Percentiles rank a stretch among this genome's conserved stretches.
phyloP scores from a whole-genome alignment of 2,797 vertebrate species.

The Falco biarmicus region DNA sequence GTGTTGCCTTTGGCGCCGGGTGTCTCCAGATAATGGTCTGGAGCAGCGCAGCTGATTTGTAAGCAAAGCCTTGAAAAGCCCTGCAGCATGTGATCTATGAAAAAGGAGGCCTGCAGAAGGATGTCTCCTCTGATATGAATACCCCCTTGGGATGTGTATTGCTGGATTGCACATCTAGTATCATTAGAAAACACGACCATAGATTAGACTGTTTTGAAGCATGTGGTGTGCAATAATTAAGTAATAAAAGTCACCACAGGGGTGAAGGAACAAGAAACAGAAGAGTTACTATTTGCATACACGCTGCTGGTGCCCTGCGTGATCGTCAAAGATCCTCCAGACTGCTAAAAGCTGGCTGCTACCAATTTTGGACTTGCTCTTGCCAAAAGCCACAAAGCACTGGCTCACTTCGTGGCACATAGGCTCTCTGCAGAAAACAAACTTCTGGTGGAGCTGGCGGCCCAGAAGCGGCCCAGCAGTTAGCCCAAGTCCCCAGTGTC shows the following conservation, averaged over 20 bases:
- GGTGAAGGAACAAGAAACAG: constrained; percentile 71
- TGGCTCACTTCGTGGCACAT: neutral
- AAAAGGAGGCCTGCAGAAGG: constrained; percentile 46
- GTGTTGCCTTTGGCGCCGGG: neutral
- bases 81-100: constrained; percentile 43
- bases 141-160: constrained; percentile 68
- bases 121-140: constrained; percentile 54
- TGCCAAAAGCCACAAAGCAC: neutral
- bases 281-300: constrained; percentile 79
- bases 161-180: constrained; percentile 58
- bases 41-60: constrained; percentile 19
- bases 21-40: neutral
- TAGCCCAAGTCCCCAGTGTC: neutral
- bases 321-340: neutral
- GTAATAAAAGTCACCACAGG: constrained; percentile 94
- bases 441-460: neutral
- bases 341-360: neutral
- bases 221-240: constrained; percentile 94
- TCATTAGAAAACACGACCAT: constrained; percentile 77
- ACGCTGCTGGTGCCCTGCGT: constrained; percentile 33
- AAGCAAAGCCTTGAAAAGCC: constrained; percentile 38
- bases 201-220: constrained; percentile 83
- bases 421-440: neutral
- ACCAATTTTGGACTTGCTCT: neutral
- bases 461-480: neutral